phyloP scores from a whole-genome alignment of 1,140 invertebrate species.

The Macrosteles quadrilineatus region DNA sequence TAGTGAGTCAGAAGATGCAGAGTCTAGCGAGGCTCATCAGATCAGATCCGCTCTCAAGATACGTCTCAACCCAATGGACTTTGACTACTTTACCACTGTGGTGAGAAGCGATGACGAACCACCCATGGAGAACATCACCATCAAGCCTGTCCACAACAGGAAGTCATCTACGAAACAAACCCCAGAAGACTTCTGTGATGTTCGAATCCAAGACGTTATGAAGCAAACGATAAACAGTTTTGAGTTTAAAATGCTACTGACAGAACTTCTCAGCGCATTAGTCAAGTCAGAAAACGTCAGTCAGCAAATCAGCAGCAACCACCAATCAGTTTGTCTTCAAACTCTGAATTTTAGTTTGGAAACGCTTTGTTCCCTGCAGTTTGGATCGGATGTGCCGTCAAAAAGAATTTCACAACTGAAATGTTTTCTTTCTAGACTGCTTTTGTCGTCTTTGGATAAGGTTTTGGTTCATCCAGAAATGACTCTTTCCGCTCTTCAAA shows the following conservation, averaged over 20 bases:
- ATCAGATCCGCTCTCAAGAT: slow-evolving; percentile 52
- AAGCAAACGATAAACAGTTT: slow-evolving; percentile 56
- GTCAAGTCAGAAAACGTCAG: slow-evolving; percentile 54
- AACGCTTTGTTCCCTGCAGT: slow-evolving; percentile 61
- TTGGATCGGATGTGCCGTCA: slow-evolving; percentile 49
- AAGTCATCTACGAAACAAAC: slow-evolving; percentile 49
- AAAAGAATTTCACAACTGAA: slow-evolving; percentile 55
- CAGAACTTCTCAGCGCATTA: slow-evolving; percentile 60
- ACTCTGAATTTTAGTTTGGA: slow-evolving; percentile 63
- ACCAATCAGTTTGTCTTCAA: slow-evolving; percentile 55
- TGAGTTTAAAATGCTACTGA: slow-evolving; percentile 60
- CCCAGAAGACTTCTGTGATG: slow-evolving; percentile 57
- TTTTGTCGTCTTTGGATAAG: slow-evolving; percentile 60
- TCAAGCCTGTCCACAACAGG: slow-evolving; percentile 18
- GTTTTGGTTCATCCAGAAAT: slow-evolving; percentile 59
- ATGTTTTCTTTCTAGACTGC: slow-evolving; percentile 58
- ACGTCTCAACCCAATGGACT: slow-evolving; percentile 61
- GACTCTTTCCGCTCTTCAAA: slow-evolving; percentile 60
- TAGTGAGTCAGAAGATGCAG: slow-evolving; percentile 12
- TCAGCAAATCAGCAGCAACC: slow-evolving; percentile 24
- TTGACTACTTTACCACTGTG: slow-evolving; percentile 63
- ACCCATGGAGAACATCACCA: slow-evolving; percentile 40
- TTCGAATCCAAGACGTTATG: slow-evolving; percentile 56
- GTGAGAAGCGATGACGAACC: slow-evolving; percentile 58
- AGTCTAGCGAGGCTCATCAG: slow-evolving; percentile 2